These are phyloP conservation scores for Cephalopachus bancanus DNA, from an alignment of 2,797 vertebrate species.

Conservation along the genomic window DNA sequence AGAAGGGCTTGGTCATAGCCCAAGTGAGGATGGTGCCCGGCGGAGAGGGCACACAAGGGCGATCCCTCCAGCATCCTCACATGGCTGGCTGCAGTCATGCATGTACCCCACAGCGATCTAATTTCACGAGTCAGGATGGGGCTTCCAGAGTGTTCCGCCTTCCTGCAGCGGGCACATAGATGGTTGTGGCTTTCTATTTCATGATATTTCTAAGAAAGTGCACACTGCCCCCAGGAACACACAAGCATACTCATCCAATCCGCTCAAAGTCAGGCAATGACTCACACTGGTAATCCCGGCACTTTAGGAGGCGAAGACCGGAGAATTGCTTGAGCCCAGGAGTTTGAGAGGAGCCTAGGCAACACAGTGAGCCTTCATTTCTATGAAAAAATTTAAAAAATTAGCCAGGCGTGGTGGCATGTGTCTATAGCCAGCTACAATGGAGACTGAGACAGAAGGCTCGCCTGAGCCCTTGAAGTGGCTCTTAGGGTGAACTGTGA, in stretches of 20 bases:
- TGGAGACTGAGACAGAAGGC: no score
- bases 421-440: no score
- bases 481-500: no score
- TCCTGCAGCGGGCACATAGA: background rate
- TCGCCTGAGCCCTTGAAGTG: no score
- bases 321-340: no score
- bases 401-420: no score
- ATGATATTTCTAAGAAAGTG: background rate
- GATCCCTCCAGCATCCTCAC: background rate
- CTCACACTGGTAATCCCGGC: no score
- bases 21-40: background rate
- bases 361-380: no score
- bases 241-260: background rate
- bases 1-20: background rate
- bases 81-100: accelerated
- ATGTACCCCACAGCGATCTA: background rate
- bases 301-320: no score
- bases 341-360: no score
- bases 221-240: background rate
- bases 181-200: background rate
- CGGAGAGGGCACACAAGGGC: accelerated
- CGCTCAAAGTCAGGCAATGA: no score
- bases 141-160: accelerated
- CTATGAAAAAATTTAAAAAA: no score
- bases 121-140: background rate